Conservation (phyloP, 1,140 invertebrate species). For the Drosophila orosa region DNA sequence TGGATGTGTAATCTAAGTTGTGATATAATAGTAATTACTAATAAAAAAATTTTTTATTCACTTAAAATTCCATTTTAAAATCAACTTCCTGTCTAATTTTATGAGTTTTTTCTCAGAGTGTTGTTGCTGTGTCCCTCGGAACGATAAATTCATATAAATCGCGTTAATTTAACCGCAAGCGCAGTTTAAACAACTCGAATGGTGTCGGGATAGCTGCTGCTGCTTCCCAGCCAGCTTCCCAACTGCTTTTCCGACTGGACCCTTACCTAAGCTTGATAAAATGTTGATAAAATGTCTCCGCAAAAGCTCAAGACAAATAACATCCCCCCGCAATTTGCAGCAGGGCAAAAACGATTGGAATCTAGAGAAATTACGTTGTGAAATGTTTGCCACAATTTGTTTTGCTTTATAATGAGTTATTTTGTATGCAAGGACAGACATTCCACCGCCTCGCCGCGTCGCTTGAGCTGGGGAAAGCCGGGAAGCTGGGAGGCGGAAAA, state of each 20-base stretch:
- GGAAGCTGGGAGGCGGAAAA: background rate
- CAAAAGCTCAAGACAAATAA: conserved; percentile 64
- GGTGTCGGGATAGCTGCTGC: conserved; percentile 40
- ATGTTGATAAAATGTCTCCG: conserved; percentile 69
- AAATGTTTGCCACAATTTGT: conserved; percentile 77
- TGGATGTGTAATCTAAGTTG: background rate
- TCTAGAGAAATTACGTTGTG: conserved; percentile 65
- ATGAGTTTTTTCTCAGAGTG: background rate
- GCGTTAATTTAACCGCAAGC: conserved; percentile 79
- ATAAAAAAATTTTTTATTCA: background rate
- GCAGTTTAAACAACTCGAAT: conserved; percentile 76
- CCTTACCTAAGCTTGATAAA: conserved; percentile 63
- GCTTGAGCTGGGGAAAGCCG: background rate
- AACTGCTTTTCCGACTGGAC: conserved; percentile 36
- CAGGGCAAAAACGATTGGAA: conserved; percentile 39
- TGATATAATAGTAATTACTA: background rate
- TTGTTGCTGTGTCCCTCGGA: conserved; percentile 5
- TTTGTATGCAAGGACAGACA: conserved; percentile 53
- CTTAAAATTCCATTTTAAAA: background rate
- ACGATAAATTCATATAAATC: conserved; percentile 78
- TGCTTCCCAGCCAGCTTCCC: too few species aligned
- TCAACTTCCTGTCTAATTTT: background rate
- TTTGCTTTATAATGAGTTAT: conserved; percentile 75
- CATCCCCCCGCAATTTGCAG: conserved; percentile 1
- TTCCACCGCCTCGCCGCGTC: background rate